Conservation (phyloP, 2,113 vertebrate genomes). For the Pagrus major region DNA sequence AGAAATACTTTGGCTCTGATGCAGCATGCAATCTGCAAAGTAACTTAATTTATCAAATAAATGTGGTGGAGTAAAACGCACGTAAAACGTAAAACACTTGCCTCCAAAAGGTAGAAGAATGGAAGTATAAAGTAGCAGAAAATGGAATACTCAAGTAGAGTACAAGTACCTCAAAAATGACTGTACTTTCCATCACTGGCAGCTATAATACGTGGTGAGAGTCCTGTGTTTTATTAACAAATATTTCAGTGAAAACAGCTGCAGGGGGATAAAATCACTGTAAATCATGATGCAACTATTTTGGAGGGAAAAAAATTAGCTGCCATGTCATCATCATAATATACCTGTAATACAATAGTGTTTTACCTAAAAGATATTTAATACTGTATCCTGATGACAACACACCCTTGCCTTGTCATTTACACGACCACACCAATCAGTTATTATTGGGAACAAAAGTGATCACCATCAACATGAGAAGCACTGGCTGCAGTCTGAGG, state of each 20-base stretch:
- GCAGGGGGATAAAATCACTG: neutral
- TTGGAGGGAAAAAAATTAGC: conserved; percentile 21
- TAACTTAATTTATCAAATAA: no score
- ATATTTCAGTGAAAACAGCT: conserved; percentile 6
- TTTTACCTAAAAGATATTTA: conserved; percentile 30
- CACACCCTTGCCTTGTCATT: neutral
- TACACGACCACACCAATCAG: conserved; percentile 6
- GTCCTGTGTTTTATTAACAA: neutral
- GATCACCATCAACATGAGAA: conserved; percentile 14
- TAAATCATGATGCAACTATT: conserved; percentile 37
- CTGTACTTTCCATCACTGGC: neutral
- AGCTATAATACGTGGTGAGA: neutral
- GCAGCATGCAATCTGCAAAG: no score
- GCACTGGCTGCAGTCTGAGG: conserved; percentile 8
- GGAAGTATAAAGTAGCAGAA: no score
- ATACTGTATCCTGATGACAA: conserved; percentile 40
- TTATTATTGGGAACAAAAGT: conserved; percentile 35
- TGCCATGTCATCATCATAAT: conserved; percentile 40
- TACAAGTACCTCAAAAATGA: no score
- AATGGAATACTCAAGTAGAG: no score
- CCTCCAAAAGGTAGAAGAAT: no score
- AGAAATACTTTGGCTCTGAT: no score
- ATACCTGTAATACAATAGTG: conserved; percentile 29
- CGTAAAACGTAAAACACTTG: no score
- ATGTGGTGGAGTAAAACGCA: no score